Conservation (phyloP, 2,113 vertebrate genomes). For the Pygoscelis antarcticus region DNA sequence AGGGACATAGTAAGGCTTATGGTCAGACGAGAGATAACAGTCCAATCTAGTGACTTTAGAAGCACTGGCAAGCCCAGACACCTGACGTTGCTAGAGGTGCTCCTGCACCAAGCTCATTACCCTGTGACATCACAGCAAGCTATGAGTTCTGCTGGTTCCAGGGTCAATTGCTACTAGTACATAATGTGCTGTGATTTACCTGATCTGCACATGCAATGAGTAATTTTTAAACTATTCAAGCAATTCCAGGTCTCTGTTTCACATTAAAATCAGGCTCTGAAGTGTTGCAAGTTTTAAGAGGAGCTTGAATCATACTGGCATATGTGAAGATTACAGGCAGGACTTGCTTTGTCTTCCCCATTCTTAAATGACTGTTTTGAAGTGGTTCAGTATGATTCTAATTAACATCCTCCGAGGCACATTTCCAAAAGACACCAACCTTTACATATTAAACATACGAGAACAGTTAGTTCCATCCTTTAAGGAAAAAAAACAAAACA, state of each 20-base stretch:
- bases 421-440: neutral
- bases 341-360: neutral
- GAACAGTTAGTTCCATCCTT: neutral
- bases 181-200: neutral
- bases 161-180: neutral
- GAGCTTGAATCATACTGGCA: neutral
- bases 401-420: neutral
- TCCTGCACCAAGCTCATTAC: neutral
- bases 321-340: neutral
- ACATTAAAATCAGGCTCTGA: neutral
- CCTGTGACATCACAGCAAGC: neutral
- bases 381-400: neutral
- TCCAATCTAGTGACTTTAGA: neutral
- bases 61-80: neutral
- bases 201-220: neutral
- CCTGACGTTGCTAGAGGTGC: fast-evolving
- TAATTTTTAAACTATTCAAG: neutral
- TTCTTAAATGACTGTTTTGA: neutral
- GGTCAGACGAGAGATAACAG: neutral
- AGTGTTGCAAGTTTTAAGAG: neutral
- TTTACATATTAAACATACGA: neutral
- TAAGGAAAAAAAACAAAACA: neutral
- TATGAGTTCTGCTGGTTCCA: neutral
- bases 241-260: neutral
- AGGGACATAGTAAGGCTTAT: neutral